Evolutionary conservation across 2,113 vertebrate species (phyloP).

Genomic region (Hyla sarda): DNA sequence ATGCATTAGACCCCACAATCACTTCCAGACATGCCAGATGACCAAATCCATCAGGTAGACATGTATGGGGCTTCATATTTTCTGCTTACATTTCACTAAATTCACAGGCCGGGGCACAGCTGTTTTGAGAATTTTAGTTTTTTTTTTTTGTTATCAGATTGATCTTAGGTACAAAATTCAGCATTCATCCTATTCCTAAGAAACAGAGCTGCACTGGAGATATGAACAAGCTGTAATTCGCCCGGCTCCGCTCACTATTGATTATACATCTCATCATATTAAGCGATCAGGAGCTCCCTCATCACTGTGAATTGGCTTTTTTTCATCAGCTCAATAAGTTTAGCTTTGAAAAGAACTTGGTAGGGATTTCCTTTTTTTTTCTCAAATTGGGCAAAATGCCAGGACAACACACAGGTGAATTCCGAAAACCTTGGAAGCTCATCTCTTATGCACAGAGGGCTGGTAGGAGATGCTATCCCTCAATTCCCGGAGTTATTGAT

Average conservation of each 20-base stretch:
- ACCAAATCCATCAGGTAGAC: constrained; percentile 12
- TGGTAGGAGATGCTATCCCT: constrained; percentile 69
- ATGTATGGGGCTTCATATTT: background rate
- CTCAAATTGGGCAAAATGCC: constrained; percentile 62
- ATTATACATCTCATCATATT: constrained; percentile 43
- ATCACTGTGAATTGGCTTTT: constrained; percentile 61
- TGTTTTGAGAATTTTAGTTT: background rate
- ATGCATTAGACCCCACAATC: constrained; percentile 7
- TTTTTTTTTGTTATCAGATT: background rate
- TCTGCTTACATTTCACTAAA: background rate
- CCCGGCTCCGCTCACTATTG: constrained; percentile 1
- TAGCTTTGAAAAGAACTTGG: background rate
- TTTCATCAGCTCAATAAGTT: constrained; percentile 1
- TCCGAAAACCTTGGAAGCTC: constrained; percentile 70
- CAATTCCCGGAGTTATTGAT: constrained; percentile 72
- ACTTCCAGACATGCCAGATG: constrained; percentile 9
- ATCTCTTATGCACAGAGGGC: constrained; percentile 70
- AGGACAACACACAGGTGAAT: constrained; percentile 77
- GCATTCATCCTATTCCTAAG: background rate
- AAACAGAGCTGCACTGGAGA: background rate
- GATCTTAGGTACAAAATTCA: background rate
- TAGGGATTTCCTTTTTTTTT: background rate
- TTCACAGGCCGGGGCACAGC: background rate
- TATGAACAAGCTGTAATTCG: constrained; percentile 25
- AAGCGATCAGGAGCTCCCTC: constrained; percentile 15